Percentiles rank a stretch among this genome's conserved stretches.
These are phyloP conservation scores for Pitta sordida DNA, from an alignment of 2,113 vertebrate species.

Conservation along the genomic window DNA sequence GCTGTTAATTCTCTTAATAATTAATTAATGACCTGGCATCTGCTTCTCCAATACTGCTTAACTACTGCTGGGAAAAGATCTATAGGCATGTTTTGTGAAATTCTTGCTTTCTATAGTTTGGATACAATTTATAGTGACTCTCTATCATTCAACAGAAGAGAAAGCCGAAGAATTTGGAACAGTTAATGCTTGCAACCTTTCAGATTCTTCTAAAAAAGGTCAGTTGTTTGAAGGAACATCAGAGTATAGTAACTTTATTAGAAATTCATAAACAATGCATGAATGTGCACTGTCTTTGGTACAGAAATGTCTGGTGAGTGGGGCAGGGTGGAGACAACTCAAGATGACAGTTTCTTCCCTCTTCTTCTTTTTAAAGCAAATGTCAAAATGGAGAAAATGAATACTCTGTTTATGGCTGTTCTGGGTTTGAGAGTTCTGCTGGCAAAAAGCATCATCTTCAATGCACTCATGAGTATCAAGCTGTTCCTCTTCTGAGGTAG, in stretches of 20 bases:
- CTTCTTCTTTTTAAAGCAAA: neutral
- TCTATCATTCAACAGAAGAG: neutral
- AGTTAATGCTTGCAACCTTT: neutral
- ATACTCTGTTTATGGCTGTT: constrained; percentile 66
- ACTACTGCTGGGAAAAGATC: neutral
- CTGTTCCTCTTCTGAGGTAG: constrained; percentile 60
- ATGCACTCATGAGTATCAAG: constrained; percentile 73
- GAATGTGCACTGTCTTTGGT: neutral
- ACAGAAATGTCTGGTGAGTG: neutral
- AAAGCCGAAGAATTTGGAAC: neutral
- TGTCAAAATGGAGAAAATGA: constrained; percentile 34
- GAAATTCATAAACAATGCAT: neutral
- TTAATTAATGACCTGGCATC: neutral
- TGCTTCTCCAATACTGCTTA: neutral
- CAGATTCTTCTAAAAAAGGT: neutral
- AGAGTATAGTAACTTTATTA: neutral
- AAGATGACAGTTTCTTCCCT: neutral
- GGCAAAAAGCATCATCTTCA: constrained; percentile 78
- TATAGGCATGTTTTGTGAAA: neutral
- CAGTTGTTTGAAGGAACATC: neutral
- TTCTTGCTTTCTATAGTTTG: neutral
- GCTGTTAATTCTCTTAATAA: neutral
- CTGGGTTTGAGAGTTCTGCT: constrained; percentile 79
- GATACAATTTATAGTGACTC: neutral
- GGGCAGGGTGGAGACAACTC: no score